Evolutionary conservation across 2,888 invertebrate genomes (phyloP).

Genomic region (Stenichneumon culpator): DNA sequence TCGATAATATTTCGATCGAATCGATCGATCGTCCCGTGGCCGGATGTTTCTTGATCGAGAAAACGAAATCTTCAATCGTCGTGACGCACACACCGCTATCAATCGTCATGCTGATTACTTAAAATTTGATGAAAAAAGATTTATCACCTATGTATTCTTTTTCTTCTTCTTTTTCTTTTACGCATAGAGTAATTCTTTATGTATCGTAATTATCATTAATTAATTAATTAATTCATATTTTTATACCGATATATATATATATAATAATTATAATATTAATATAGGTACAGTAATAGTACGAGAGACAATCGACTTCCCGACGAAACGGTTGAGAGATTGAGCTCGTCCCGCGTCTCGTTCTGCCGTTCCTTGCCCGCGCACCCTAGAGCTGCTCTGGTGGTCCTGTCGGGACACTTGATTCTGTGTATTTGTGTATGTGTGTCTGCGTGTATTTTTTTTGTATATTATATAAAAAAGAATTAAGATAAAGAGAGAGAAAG

Average conservation of each 20-base stretch:
- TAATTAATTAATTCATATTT: conserved; percentile 65
- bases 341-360: conserved; percentile 42
- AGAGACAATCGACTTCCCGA: conserved; percentile 54
- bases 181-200: conserved; percentile 48
- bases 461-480: conserved; percentile 60
- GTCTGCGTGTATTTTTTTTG: conserved; percentile 29
- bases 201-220: conserved; percentile 66
- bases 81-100: conserved; percentile 37
- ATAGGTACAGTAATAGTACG: conserved; percentile 59
- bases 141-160: conserved; percentile 61
- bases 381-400: conserved; percentile 41
- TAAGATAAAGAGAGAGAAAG: conserved; percentile 59
- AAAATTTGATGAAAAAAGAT: conserved; percentile 75
- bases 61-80: conserved; percentile 36
- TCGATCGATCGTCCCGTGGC: conserved; percentile 69
- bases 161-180: conserved; percentile 42
- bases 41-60: background rate
- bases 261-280: conserved; percentile 8
- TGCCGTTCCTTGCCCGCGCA: conserved; percentile 29
- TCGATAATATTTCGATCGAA: conserved; percentile 6
- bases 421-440: conserved; percentile 4
- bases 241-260: conserved; percentile 50
- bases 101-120: conserved; percentile 53
- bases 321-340: conserved; percentile 40
- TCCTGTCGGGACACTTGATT: conserved; percentile 39